These are phyloP conservation scores for Doris montereyensis DNA, from an alignment of 2,888 invertebrate species.

Conservation along the genomic window DNA sequence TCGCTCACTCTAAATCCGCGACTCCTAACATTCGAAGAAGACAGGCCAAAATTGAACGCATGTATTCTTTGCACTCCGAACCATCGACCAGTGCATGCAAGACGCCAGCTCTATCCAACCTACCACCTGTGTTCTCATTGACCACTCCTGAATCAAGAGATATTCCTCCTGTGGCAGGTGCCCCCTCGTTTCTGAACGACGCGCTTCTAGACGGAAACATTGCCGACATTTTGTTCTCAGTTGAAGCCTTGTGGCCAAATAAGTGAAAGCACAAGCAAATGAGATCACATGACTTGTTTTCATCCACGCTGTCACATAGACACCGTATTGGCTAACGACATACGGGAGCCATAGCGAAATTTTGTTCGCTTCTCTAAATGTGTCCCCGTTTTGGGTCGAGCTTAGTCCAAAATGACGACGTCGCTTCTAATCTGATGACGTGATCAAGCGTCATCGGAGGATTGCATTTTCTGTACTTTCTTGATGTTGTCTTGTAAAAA, in stretches of 20 bases:
- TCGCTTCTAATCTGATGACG: too few species aligned
- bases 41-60: background rate
- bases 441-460: too few species aligned
- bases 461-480: too few species aligned
- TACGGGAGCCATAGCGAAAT: too few species aligned
- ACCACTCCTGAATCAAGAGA: slow-evolving; percentile 21
- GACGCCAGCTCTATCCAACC: background rate
- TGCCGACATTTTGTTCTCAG: slow-evolving; percentile 57
- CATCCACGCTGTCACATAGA: too few species aligned
- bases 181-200: slow-evolving; percentile 51
- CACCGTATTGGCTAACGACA: too few species aligned
- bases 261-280: slow-evolving; percentile 28
- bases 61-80: background rate
- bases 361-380: too few species aligned
- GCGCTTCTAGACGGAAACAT: slow-evolving; percentile 58
- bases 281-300: too few species aligned
- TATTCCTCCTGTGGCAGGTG: background rate
- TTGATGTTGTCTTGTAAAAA: too few species aligned
- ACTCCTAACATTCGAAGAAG: background rate
- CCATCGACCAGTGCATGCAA: background rate
- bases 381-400: too few species aligned
- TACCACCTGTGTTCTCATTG: background rate
- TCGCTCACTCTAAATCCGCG: background rate
- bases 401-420: too few species aligned
- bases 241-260: slow-evolving; percentile 60